Evolutionary conservation across 1,140 invertebrate species (phyloP).

Genomic region (Babylonia areolata): DNA sequence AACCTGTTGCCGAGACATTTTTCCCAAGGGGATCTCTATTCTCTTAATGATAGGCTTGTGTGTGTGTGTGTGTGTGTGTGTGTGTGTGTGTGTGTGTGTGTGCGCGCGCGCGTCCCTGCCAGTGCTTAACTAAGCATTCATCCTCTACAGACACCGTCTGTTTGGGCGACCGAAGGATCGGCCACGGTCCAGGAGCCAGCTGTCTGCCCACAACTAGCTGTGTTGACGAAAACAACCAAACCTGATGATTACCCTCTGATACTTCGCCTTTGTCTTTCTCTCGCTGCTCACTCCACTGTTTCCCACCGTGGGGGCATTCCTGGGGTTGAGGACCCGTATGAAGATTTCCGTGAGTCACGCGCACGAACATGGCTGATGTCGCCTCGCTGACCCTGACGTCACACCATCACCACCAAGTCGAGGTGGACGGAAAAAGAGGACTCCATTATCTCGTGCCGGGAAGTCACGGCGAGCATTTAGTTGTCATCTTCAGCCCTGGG

Average conservation of each 20-base stretch:
- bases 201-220: neutral
- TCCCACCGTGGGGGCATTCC: neutral
- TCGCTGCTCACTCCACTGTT: neutral
- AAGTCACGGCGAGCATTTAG: neutral
- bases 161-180: neutral
- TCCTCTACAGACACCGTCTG: neutral
- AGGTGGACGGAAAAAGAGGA: neutral
- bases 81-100: no score
- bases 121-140: no score
- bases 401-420: neutral
- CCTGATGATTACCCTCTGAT: neutral
- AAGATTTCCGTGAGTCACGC: neutral
- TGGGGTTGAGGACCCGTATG: neutral
- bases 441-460: neutral
- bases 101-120: no score
- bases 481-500: neutral
- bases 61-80: no score
- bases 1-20: no score
- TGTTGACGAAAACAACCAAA: neutral
- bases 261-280: neutral
- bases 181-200: neutral
- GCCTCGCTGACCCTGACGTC: neutral
- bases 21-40: no score
- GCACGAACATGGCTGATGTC: neutral
- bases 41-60: no score